These are phyloP conservation scores for Cydia strobilella DNA, from an alignment of 1,140 invertebrate genomes.

Conservation along the genomic window DNA sequence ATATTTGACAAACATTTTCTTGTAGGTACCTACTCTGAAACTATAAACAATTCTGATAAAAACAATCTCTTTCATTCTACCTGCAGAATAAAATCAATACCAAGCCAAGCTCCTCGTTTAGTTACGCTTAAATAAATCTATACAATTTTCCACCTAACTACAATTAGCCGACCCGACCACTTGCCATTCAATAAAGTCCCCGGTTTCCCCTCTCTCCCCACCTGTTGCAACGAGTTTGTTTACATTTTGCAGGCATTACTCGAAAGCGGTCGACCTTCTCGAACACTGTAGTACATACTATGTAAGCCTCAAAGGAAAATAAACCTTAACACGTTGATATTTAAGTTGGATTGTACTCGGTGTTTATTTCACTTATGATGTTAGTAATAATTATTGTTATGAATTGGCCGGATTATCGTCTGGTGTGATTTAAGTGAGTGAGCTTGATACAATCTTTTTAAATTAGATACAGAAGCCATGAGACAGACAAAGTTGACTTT, in stretches of 20 bases:
- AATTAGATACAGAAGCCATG: not conserved
- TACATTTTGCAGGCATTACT: slow-evolving; percentile 20
- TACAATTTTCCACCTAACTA: not conserved
- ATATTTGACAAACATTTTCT: no score
- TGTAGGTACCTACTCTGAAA: no score
- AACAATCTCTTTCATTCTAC: not conserved
- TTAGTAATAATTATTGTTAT: not conserved
- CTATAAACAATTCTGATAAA: not conserved
- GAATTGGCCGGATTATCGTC: slow-evolving; percentile 27
- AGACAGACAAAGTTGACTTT: not conserved
- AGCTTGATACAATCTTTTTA: slow-evolving; percentile 19
- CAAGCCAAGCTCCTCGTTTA: not conserved
- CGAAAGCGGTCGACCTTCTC: slow-evolving; percentile 11
- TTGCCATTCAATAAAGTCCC: not conserved
- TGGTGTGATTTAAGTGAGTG: slow-evolving; percentile 15
- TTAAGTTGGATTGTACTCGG: not conserved
- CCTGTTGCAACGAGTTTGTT: slow-evolving; percentile 31
- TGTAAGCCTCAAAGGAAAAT: not conserved
- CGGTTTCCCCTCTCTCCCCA: slow-evolving; percentile 1
- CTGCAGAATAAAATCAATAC: not conserved
- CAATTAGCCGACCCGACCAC: not conserved
- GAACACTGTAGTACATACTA: not conserved
- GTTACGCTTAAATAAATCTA: not conserved
- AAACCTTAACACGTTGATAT: not conserved
- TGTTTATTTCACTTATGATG: not conserved